Percentiles rank a stretch among this genome's conserved stretches.
Conservation (phyloP, 2,888 invertebrate genomes). For the Drosophila pseudotalamancana region DNA sequence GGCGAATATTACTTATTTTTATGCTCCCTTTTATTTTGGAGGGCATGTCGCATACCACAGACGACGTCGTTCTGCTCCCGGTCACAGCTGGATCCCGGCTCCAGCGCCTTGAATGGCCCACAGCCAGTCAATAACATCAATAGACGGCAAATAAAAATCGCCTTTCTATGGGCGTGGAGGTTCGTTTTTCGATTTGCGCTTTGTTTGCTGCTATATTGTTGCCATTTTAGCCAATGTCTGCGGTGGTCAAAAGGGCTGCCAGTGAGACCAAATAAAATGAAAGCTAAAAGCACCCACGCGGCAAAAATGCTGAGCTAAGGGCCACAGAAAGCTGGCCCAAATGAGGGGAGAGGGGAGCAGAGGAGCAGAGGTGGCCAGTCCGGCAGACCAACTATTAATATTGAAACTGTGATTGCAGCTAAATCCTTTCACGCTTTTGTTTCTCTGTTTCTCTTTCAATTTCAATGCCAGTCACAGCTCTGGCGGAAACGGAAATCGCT, state of each 20-base stretch:
- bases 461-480: constrained; percentile 63
- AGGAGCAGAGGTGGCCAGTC: too few relatives aligned
- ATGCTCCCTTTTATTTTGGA: constrained; percentile 37
- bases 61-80: constrained; percentile 41
- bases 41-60: constrained; percentile 10
- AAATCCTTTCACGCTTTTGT: constrained; percentile 70
- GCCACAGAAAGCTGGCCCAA: not conserved
- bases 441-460: constrained; percentile 63
- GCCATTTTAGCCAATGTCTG: constrained; percentile 56
- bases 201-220: constrained; percentile 63
- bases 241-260: constrained; percentile 52
- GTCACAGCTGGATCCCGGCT: constrained; percentile 61
- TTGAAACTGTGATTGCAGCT: constrained; percentile 63
- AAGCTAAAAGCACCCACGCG: constrained; percentile 73
- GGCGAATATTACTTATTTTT: constrained; percentile 69
- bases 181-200: constrained; percentile 62
- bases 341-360: not conserved
- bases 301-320: constrained; percentile 63
- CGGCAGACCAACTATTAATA: constrained; percentile 56
- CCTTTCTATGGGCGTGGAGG: constrained; percentile 37
- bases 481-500: constrained; percentile 68
- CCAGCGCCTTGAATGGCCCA: constrained; percentile 10
- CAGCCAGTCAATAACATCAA: constrained; percentile 73
- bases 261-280: constrained; percentile 50
- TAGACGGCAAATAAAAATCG: constrained; percentile 76